Percentiles rank a stretch among this genome's conserved stretches.
These are phyloP conservation scores for Cephus pygmeus DNA, from an alignment of 2,888 invertebrate genomes.

Conservation along the genomic window DNA sequence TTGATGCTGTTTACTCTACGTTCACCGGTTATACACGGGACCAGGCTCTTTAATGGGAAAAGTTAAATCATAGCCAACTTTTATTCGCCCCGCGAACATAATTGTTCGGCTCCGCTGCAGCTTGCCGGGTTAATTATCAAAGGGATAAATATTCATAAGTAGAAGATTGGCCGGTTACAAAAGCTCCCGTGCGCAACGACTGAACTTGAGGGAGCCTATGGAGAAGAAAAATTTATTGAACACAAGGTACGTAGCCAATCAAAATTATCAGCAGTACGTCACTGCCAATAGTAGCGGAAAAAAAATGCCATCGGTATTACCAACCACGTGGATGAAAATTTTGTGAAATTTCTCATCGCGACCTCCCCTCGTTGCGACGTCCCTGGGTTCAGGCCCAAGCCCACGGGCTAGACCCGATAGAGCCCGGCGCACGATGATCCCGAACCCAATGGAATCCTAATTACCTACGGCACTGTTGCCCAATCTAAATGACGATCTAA, in stretches of 20 bases:
- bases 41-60: neutral
- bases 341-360: neutral
- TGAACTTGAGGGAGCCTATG: neutral
- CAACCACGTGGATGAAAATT: neutral
- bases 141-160: neutral
- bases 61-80: conserved; percentile 14
- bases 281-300: neutral
- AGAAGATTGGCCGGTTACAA: conserved; percentile 1
- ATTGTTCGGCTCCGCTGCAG: conserved; percentile 21
- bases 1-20: neutral
- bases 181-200: neutral
- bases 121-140: conserved; percentile 1
- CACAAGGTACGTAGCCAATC: neutral
- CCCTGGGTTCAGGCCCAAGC: neutral
- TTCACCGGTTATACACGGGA: neutral
- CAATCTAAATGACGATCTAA: conserved; percentile 28
- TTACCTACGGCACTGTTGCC: conserved; percentile 27
- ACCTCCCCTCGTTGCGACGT: neutral
- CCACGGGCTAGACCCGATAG: neutral
- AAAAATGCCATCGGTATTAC: neutral
- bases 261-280: neutral
- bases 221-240: neutral
- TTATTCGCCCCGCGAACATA: conserved; percentile 18
- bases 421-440: neutral
- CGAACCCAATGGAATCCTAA: conserved; percentile 33